Evolutionary conservation across 2,888 invertebrate species (phyloP).

Genomic region (Synanthedon andrenaeformis): DNA sequence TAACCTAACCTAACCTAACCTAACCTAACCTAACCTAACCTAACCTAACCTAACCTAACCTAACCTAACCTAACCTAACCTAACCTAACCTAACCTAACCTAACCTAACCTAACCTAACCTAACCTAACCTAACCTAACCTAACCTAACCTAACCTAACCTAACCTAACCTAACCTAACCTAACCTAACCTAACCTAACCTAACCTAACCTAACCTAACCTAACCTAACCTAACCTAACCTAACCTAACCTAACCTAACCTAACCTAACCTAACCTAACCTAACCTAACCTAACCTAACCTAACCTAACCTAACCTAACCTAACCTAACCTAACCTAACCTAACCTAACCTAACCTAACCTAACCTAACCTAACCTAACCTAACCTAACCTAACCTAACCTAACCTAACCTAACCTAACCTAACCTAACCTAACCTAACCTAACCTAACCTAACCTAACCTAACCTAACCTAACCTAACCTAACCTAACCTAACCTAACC

Average conservation of each 20-base stretch:
- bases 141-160: slow-evolving; percentile 1
- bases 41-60: slow-evolving; percentile 2
- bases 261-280: slow-evolving; percentile 4
- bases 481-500: slow-evolving; percentile 10
- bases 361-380: slow-evolving; percentile 15
- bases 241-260: slow-evolving; percentile 13
- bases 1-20: slow-evolving; percentile 5
- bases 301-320: slow-evolving; percentile 11
- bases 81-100: slow-evolving; percentile 5
- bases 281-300: slow-evolving; percentile 1
- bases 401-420: slow-evolving; percentile 7
- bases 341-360: slow-evolving; percentile 14
- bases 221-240: slow-evolving; percentile 8
- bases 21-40: slow-evolving; percentile 5
- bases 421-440: slow-evolving; percentile 1
- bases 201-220: slow-evolving; percentile 2
- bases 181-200: no score
- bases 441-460: background rate
- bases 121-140: slow-evolving; percentile 3
- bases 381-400: slow-evolving; percentile 16
- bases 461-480: slow-evolving; percentile 4
- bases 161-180: background rate
- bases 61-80: slow-evolving; percentile 2
- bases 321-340: slow-evolving; percentile 13
- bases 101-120: slow-evolving; percentile 7